Evolutionary conservation across 2,888 invertebrate genomes (phyloP).

Genomic region (Heliconius ismenius): DNA sequence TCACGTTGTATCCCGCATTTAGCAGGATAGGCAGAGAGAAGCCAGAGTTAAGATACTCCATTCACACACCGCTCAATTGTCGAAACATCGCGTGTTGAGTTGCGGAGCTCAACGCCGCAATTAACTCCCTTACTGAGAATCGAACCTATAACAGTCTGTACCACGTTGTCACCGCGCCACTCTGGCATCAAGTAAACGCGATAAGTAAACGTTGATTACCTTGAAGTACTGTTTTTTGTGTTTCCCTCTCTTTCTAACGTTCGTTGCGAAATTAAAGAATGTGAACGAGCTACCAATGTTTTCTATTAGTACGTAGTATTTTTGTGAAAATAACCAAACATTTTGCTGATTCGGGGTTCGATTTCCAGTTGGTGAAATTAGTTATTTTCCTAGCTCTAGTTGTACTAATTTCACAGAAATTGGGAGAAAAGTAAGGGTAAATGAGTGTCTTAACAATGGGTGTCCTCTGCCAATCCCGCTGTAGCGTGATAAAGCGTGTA

Average conservation of each 20-base stretch:
- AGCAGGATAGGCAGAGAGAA: no score
- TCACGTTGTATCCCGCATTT: no score
- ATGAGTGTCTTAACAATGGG: not conserved
- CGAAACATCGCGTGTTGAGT: no score
- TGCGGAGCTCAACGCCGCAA: not conserved
- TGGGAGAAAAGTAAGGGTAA: not conserved
- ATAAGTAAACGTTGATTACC: slow-evolving; percentile 77
- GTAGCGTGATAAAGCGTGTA: not conserved
- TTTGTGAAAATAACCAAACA: slow-evolving; percentile 38
- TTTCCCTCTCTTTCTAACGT: slow-evolving; percentile 55
- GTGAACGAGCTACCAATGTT: slow-evolving; percentile 55
- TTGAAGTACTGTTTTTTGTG: slow-evolving; percentile 59
- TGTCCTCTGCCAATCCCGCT: not conserved
- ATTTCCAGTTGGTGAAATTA: no score
- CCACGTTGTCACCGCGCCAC: slow-evolving; percentile 51
- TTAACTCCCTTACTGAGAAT: not conserved
- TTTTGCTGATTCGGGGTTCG: not conserved
- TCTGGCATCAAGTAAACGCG: slow-evolving; percentile 62
- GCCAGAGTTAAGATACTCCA: no score
- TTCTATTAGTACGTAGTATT: slow-evolving; percentile 46
- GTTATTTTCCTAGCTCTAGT: no score
- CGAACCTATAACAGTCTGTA: slow-evolving; percentile 33
- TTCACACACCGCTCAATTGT: no score
- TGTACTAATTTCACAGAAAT: not conserved
- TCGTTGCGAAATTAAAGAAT: slow-evolving; percentile 58